Conservation (phyloP, 2,113 vertebrate species). For the Ceratotherium simum region DNA sequence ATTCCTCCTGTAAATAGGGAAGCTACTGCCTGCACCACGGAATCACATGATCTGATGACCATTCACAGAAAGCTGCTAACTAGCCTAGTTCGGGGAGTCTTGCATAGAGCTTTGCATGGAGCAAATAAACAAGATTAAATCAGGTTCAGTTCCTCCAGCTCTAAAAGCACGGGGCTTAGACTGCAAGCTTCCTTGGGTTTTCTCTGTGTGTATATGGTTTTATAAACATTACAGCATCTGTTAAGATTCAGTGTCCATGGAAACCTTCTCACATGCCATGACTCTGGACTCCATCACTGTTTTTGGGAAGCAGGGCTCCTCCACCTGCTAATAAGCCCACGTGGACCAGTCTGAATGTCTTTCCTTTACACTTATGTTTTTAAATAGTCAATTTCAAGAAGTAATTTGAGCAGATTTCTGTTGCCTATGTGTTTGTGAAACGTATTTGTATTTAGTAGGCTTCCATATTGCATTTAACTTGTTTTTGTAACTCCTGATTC, state of each 20-base stretch:
- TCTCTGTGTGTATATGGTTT: constrained; percentile 24
- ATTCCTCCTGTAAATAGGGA: constrained; percentile 56
- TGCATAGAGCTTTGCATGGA: constrained; percentile 51
- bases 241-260: constrained; percentile 52
- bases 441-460: constrained; percentile 87
- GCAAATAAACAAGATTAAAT: constrained; percentile 40
- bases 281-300: constrained; percentile 44
- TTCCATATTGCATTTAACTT: constrained; percentile 88
- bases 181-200: constrained; percentile 40
- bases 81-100: constrained; percentile 48
- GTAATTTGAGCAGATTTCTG: constrained; percentile 73
- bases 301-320: constrained; percentile 62
- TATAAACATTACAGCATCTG: constrained; percentile 45
- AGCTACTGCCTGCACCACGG: not conserved
- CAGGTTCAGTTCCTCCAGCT: not conserved
- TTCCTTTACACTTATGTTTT: constrained; percentile 49
- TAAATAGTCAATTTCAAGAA: constrained; percentile 78
- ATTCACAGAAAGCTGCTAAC: constrained; percentile 73
- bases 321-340: constrained; percentile 29
- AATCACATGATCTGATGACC: not conserved
- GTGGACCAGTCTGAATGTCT: constrained; percentile 67
- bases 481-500: constrained; percentile 86
- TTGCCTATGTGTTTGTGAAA: constrained; percentile 83
- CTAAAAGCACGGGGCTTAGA: constrained; percentile 13
- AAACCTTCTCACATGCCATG: constrained; percentile 17